Conservation (phyloP, 2,797 vertebrate species). For the Takifugu ocellatus region DNA sequence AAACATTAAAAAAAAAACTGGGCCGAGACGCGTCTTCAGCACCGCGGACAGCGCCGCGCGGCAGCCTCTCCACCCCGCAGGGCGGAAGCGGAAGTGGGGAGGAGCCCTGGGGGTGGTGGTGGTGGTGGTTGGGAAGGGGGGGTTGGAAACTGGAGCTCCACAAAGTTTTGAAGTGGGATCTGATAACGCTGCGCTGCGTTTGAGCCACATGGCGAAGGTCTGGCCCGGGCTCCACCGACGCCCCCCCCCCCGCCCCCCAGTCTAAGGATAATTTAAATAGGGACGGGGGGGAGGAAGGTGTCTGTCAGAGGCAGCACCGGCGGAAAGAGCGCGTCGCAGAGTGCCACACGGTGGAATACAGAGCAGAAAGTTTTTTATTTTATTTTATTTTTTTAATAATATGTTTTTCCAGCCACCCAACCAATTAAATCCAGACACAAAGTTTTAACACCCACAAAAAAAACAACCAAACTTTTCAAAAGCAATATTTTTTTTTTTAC, state of each 20-base stretch:
- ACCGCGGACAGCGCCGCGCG: conserved; percentile 40
- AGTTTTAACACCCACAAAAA: conserved; percentile 43
- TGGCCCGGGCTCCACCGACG: not conserved
- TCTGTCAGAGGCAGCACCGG: conserved; percentile 28
- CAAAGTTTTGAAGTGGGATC: conserved; percentile 10
- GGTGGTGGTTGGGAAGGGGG: not conserved
- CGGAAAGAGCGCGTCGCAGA: conserved; percentile 16
- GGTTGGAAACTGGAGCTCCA: not conserved
- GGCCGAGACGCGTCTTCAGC: conserved; percentile 20
- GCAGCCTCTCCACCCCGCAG: not conserved
- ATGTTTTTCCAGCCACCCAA: conserved; percentile 20
- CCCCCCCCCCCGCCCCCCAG: not conserved
- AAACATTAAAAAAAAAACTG: too few relatives aligned
- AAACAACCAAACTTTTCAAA: conserved; percentile 5
- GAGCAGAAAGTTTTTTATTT: conserved; percentile 31
- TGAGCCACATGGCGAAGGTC: conserved; percentile 18
- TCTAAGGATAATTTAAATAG: conserved; percentile 50
- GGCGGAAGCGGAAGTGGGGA: not conserved
- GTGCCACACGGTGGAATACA: conserved; percentile 71
- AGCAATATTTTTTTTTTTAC: conserved; percentile 2
- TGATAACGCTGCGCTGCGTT: not conserved
- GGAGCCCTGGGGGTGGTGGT: not conserved
- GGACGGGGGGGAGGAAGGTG: conserved; percentile 41
- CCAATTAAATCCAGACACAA: conserved; percentile 18
- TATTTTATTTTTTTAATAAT: not conserved